These are phyloP conservation scores for Rhinoraja longicauda DNA, from an alignment of 2,797 vertebrate genomes.

Conservation along the genomic window DNA sequence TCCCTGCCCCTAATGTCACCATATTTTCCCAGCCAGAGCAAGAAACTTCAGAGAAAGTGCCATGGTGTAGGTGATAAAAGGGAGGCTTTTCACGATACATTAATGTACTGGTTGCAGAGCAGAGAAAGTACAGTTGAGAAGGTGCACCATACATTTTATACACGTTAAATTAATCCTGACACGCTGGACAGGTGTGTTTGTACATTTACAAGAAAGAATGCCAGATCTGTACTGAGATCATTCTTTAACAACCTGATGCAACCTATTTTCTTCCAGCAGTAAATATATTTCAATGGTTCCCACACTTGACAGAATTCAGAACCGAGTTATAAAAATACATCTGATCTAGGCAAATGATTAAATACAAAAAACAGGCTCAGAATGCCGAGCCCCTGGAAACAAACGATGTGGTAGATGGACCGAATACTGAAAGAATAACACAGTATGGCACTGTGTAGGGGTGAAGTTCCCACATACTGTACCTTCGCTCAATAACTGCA, in stretches of 20 bases:
- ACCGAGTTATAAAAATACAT: neutral
- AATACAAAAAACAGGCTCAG: neutral
- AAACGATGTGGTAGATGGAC: neutral
- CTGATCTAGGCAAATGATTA: neutral
- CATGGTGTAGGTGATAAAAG: neutral
- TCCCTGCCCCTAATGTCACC: neutral
- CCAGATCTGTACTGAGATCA: neutral
- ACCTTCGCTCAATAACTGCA: slow-evolving; percentile 90
- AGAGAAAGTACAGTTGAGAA: neutral
- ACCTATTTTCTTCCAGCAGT: neutral
- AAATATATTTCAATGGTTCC: neutral
- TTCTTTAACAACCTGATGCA: neutral
- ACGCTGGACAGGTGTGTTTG: neutral
- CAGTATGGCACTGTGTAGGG: neutral
- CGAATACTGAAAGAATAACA: neutral
- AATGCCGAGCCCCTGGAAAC: neutral
- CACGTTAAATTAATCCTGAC: neutral
- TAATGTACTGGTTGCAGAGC: neutral
- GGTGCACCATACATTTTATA: neutral
- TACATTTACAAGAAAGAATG: neutral
- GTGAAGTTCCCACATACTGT: slow-evolving; percentile 38
- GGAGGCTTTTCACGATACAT: neutral
- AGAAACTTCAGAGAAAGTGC: neutral
- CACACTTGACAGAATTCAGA: neutral
- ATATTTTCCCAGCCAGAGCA: neutral